Percentiles rank a stretch among this genome's conserved stretches.
Conservation (phyloP, 2,888 invertebrate genomes). For the Eupithecia exiguata region DNA sequence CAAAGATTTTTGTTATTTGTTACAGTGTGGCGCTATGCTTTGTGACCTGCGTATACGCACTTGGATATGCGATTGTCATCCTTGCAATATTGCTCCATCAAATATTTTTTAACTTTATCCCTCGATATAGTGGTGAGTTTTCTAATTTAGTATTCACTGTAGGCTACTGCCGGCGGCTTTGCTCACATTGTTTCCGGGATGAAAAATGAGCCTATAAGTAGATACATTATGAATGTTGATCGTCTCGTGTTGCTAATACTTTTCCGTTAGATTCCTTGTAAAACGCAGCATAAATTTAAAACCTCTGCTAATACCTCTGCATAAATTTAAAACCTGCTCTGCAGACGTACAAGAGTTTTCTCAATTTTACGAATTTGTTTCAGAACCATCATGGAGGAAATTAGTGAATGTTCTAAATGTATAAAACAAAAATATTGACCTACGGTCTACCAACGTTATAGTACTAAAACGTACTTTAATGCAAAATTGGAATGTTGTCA, state of each 20-base stretch:
- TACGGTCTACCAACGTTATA: too few species aligned
- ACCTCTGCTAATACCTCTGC: too few species aligned
- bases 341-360: background rate
- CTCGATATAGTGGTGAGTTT: conserved; percentile 72
- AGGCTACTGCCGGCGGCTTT: background rate
- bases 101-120: conserved; percentile 71
- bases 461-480: background rate
- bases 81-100: conserved; percentile 74
- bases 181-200: background rate
- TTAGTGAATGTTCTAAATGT: conserved; percentile 54
- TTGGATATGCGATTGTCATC: conserved; percentile 74
- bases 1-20: conserved; percentile 53
- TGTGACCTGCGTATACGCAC: conserved; percentile 80
- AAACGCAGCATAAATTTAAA: too few species aligned
- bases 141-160: background rate
- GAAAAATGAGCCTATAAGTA: background rate
- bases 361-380: conserved; percentile 42
- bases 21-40: conserved; percentile 83
- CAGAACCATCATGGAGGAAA: conserved; percentile 72
- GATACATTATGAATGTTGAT: background rate
- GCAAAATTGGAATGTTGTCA: background rate
- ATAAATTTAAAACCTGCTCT: too few species aligned
- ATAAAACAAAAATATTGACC: background rate
- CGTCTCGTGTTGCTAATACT: too few species aligned
- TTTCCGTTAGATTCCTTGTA: too few species aligned